phyloP scores from a whole-genome alignment of 2,113 vertebrate species.

The Oplegnathus fasciatus region DNA sequence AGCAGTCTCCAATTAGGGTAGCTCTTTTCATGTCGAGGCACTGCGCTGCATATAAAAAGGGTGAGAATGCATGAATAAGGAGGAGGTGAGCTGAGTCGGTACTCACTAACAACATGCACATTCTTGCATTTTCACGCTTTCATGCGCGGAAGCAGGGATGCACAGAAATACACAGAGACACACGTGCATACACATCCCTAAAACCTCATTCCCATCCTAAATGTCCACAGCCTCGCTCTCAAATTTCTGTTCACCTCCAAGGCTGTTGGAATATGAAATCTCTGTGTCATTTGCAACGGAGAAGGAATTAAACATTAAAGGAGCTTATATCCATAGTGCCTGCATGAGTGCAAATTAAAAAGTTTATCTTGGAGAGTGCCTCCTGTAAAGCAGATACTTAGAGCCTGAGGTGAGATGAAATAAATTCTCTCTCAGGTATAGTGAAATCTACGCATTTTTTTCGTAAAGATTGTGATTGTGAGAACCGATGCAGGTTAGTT shows the following conservation, averaged over 20 bases:
- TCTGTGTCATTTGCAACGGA: slow-evolving; percentile 51
- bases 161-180: slow-evolving; percentile 8
- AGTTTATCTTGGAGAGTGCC: slow-evolving; percentile 53
- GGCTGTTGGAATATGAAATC: slow-evolving; percentile 58
- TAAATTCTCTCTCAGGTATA: slow-evolving; percentile 32
- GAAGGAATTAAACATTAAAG: slow-evolving; percentile 56
- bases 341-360: slow-evolving; percentile 63
- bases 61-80: slow-evolving; percentile 65
- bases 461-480: slow-evolving; percentile 27
- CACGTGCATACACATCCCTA: slow-evolving; percentile 20
- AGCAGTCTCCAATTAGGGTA: slow-evolving; percentile 77
- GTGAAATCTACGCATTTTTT: slow-evolving; percentile 39
- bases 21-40: slow-evolving; percentile 65
- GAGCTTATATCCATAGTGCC: slow-evolving; percentile 30
- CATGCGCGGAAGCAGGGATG: slow-evolving; percentile 5
- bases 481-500: neutral
- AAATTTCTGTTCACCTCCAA: slow-evolving; percentile 61
- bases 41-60: slow-evolving; percentile 65
- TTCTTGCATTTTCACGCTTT: slow-evolving; percentile 20
- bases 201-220: slow-evolving; percentile 19
- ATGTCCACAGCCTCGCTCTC: slow-evolving; percentile 30
- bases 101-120: slow-evolving; percentile 38
- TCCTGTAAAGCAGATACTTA: slow-evolving; percentile 41
- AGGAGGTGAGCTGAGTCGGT: slow-evolving; percentile 36
- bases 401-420: slow-evolving; percentile 55